Evolutionary conservation across 2,113 vertebrate species (phyloP), one percentile per base, ranked within the genome.

Genomic region (Echinops telfairi): DNA sequence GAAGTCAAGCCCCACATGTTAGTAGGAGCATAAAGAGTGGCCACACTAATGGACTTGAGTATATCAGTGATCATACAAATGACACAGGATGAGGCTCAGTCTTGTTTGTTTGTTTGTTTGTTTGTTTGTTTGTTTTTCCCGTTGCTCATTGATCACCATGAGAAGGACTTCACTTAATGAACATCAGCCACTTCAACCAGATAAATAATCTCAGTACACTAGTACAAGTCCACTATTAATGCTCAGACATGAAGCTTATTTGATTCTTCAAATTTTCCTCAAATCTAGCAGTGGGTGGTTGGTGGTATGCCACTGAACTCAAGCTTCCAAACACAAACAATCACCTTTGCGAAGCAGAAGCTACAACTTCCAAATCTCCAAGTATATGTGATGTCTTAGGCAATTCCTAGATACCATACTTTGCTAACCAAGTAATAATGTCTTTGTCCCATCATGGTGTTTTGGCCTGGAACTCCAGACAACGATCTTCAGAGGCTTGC

Each of bases 201-300:
- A 83, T 7, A 89, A 31, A 57, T 43, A 76, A 31, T 85, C 83
- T 20, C 60, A 47, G 47, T 53, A 53, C 47, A 8, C 47, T 53
- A 53, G 12, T 10, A 53, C 47, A 53, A 53, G 47, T 53, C 47
- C 14, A 38, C 36, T 78, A 19, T 47, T 20, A 15, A 66, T 92
- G 90, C 36, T 89, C 23, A 33, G 25, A 75, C 4, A 83, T 73
- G 57, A 6, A 62, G 9, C 14, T 70, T 27, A 17, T 16, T 57
- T 77, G 64, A 40, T n/a, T n/a, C 47, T 71, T 25, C 23, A 47
- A 60, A 47, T 71, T 47, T 3, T 7, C 12, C 6, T 83, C 17
- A 33, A 14, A 23, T 64, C 19, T 4, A 7, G 3, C 2, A 2
- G 6, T 2, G 47, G 19, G 40, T 3, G 40, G n/a, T n/a, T n/a